Evolutionary conservation across 2,113 vertebrate genomes (phyloP), one percentile per base, ranked within the genome.

Genomic region (Thryonomys swinderianus): DNA sequence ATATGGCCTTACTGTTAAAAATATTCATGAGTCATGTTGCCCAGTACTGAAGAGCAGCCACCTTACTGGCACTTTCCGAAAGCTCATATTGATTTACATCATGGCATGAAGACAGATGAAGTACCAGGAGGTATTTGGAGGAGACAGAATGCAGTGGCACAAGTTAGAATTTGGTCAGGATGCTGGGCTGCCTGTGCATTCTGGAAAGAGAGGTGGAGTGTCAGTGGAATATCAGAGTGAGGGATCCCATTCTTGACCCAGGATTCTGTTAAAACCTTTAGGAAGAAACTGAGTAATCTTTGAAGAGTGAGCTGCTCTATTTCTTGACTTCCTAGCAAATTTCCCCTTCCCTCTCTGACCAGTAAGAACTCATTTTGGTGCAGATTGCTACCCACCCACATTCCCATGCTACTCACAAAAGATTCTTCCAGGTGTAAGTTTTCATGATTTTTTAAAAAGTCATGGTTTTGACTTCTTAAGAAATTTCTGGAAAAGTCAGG

Each of bases 1-100:
- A 97, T 96, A 96, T 90, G 90, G 95, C 90, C 93, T 95, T 55
- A 79, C 81, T 90, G 87, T 96, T 96, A 82, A 92, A 97, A 96
- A 92, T 96, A 95, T 88, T 95, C 96, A 64, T 82, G 88, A 95
- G 74, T 95, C 95, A 82, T 59, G 79, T 79, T 95, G 93, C 89
- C 88, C 91, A 62, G 69, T 71, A 51, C 53, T 96, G 83, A 94
- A 97, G 95, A 74, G 51, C 61, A 96, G 86, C 86, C 91, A 96
- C 92, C 93, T 96, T 92, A 69, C 76, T 88, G 83, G 86, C 88
- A 93, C 79, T 37, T 95, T 85, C 88, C 95, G 97, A 59, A 30
- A 82, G 79, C 94, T 95, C 91, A 79, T 88, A 85, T 78, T 96
- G 91, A 95, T 85, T 95, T 95, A 95, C 87, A 95, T 17, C 37